These are phyloP conservation scores for Leucoptera coffeella DNA, from an alignment of 2,888 invertebrate genomes.

Conservation along the genomic window DNA sequence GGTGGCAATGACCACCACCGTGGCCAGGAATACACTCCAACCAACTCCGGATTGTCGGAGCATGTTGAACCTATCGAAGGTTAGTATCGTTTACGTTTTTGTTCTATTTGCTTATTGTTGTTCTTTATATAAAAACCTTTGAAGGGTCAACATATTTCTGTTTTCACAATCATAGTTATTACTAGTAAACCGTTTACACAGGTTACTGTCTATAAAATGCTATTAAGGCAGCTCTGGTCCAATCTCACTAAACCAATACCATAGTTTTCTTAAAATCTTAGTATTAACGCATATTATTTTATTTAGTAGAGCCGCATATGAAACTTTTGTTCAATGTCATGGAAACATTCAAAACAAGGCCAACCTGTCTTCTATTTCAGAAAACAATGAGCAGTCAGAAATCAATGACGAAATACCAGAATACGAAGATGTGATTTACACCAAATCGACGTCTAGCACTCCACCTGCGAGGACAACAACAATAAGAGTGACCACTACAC, in stretches of 20 bases:
- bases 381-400: conserved; percentile 36
- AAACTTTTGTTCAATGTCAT: not conserved
- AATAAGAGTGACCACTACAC: conserved; percentile 13
- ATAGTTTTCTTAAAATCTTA: no score
- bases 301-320: no score
- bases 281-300: no score
- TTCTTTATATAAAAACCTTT: no score
- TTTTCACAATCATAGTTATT: no score
- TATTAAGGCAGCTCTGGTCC: no score
- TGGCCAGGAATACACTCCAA: conserved; percentile 10
- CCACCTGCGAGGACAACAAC: conserved; percentile 15
- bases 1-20: conserved; percentile 22
- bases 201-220: no score
- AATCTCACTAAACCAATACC: no score
- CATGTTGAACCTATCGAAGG: conserved; percentile 50
- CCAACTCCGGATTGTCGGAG: conserved; percentile 12
- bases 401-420: conserved; percentile 28
- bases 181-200: no score
- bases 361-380: conserved; percentile 13
- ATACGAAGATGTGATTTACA: conserved; percentile 43
- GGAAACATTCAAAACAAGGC: not conserved
- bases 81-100: conserved; percentile 13
- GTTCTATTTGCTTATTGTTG: no score
- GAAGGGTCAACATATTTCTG: no score
- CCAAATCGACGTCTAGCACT: conserved; percentile 19